A percentile compares a stretch with the other conserved stretches of the same genome.
Evolutionary conservation across 2,888 invertebrate species (phyloP).

Genomic region (Eupeodes latifasciatus): DNA sequence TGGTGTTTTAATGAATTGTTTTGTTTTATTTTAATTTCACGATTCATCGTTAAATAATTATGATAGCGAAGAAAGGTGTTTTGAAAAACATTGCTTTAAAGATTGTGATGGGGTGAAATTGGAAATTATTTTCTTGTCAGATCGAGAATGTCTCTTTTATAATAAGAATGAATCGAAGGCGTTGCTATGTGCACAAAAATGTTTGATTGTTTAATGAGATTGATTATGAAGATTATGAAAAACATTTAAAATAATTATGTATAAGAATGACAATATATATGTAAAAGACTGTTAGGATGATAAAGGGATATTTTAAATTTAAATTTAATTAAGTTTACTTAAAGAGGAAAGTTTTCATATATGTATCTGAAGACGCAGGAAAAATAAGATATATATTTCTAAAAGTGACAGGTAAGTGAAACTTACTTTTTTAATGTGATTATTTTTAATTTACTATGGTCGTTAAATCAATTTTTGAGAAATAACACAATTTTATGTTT

Average conservation of each 20-base stretch:
- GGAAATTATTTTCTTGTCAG: slow-evolving; percentile 63
- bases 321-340: background rate
- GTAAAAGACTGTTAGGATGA: background rate
- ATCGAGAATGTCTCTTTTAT: slow-evolving; percentile 45
- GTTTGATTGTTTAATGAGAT: slow-evolving; percentile 35
- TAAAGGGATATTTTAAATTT: background rate
- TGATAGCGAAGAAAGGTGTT: slow-evolving; percentile 37
- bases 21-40: slow-evolving; percentile 60
- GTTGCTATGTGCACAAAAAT: background rate
- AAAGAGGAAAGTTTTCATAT: background rate
- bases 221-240: slow-evolving; percentile 55
- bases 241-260: slow-evolving; percentile 58
- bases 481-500: no score
- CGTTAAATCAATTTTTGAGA: no score
- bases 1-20: slow-evolving; percentile 54
- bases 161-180: background rate
- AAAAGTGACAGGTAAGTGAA: no score
- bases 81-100: slow-evolving; percentile 4
- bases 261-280: slow-evolving; percentile 35
- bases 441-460: no score
- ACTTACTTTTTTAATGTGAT: no score
- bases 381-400: no score
- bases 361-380: no score
- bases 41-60: background rate
- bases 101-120: slow-evolving; percentile 4